These are phyloP conservation scores for Nycteola revayana DNA, from an alignment of 2,888 invertebrate genomes.

Conservation along the genomic window DNA sequence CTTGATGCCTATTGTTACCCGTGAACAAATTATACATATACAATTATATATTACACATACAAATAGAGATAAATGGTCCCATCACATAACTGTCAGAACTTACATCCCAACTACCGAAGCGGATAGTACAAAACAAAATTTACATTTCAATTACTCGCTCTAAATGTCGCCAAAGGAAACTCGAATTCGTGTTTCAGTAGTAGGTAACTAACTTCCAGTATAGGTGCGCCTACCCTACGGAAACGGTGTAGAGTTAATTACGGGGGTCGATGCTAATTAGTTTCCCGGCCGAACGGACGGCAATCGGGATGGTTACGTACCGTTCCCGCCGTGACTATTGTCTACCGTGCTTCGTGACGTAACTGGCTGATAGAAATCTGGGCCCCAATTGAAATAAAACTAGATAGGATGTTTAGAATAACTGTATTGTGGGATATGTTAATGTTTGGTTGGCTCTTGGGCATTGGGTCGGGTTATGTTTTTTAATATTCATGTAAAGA, in stretches of 20 bases:
- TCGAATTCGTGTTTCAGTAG: conserved; percentile 15
- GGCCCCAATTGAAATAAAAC: no score
- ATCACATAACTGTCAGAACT: no score
- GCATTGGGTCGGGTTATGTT: no score
- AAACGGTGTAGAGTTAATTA: conserved; percentile 39
- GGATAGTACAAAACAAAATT: conserved; percentile 16
- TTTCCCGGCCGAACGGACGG: conserved; percentile 39
- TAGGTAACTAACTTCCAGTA: background rate
- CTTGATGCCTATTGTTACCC: no score
- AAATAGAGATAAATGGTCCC: no score
- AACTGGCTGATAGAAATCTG: no score
- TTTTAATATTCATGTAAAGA: no score
- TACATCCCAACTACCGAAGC: background rate
- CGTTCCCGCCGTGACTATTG: conserved; percentile 17
- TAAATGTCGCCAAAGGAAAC: conserved; percentile 17
- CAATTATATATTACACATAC: no score
- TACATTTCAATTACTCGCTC: conserved; percentile 22
- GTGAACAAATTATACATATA: no score
- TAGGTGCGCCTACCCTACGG: conserved; percentile 17
- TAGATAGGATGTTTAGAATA: no score
- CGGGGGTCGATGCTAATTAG: conserved; percentile 53
- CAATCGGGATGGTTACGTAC: conserved; percentile 40
- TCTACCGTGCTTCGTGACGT: background rate
- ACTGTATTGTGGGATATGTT: no score
- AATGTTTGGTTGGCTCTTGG: no score